Evolutionary conservation across 2,113 vertebrate genomes (phyloP), one percentile per base, ranked within the genome.

Genomic region (Regulus satrapa): DNA sequence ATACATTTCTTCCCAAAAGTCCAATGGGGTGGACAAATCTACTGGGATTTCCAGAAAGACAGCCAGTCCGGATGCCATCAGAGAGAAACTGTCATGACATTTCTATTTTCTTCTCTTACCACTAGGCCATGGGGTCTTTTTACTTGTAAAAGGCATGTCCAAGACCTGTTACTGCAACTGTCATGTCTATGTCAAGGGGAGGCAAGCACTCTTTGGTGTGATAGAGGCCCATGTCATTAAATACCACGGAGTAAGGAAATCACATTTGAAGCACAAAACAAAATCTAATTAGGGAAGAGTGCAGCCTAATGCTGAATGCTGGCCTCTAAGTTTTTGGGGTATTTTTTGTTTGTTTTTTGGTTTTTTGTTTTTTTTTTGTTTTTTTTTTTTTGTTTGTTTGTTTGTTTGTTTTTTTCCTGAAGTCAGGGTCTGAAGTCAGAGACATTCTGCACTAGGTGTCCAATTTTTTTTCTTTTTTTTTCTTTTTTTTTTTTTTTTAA

Each of bases 41-140:
- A 20, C 16, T 8, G 8, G 8, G 10, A 40, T 73, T 83, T 93
- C 76, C 63, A 79, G 55, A 64, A 80, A 63, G 41, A 49, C 43
- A 79, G 10, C 3, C 48, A 51, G 7, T 18, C 28, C 86, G 36
- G 67, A 41, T 62, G 32, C 24, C 14, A 26, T 41, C 3, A 1
- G 31, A 79, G 4, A 67, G 52, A 67, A 89, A 59, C 4, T n/a
- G 4, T 19, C 20, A 34, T 2, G 4, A 32, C 19, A 48, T 86
- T 64, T 79, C 29, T 67, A 5, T 66, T 91, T 87, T 69, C 5
- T 71, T 85, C 32, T 84, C 34, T 85, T 62, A 23, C 24, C 6
- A 26, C 14, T 29, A 46, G 4, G 1, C 20, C 21, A 29, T 31
- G 9, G 15, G 5, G 0, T 2, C 9, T 59, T 79, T 80, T 51